Evolutionary conservation across 2,888 invertebrate genomes (phyloP).

Genomic region (Noctua comes): DNA sequence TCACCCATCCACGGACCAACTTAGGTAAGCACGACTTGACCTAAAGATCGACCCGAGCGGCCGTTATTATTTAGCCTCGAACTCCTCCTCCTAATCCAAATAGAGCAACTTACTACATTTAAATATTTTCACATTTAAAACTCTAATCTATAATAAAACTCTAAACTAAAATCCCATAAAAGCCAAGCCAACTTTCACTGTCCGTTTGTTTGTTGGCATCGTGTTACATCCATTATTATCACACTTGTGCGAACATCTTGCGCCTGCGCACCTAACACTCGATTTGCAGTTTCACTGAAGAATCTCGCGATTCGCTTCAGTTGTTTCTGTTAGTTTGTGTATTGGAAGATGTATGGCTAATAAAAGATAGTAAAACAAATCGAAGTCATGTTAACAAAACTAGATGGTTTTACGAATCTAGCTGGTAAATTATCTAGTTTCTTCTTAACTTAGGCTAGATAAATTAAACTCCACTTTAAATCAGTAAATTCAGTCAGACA

Average conservation of each 20-base stretch:
- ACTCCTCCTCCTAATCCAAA: too few species aligned
- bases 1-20: too few species aligned
- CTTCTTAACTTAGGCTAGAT: neutral
- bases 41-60: too few species aligned
- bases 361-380: constrained; percentile 6
- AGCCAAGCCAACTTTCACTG: constrained; percentile 67
- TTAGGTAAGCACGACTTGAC: too few species aligned
- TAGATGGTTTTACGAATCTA: neutral
- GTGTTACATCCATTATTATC: constrained; percentile 54
- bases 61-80: too few species aligned
- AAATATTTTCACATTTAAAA: constrained; percentile 20
- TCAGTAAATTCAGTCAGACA: neutral
- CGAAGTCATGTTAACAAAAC: neutral
- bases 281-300: constrained; percentile 21
- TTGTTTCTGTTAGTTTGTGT: constrained; percentile 8
- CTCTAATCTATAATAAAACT: too few species aligned
- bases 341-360: constrained; percentile 4
- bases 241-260: constrained; percentile 40
- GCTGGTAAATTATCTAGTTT: neutral
- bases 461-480: neutral
- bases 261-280: constrained; percentile 16
- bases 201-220: constrained; percentile 41
- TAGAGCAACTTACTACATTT: neutral
- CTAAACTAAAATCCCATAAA: constrained; percentile 41
- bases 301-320: constrained; percentile 21